Conservation (phyloP, 2,113 vertebrate genomes). For the Dasyurus viverrinus region DNA sequence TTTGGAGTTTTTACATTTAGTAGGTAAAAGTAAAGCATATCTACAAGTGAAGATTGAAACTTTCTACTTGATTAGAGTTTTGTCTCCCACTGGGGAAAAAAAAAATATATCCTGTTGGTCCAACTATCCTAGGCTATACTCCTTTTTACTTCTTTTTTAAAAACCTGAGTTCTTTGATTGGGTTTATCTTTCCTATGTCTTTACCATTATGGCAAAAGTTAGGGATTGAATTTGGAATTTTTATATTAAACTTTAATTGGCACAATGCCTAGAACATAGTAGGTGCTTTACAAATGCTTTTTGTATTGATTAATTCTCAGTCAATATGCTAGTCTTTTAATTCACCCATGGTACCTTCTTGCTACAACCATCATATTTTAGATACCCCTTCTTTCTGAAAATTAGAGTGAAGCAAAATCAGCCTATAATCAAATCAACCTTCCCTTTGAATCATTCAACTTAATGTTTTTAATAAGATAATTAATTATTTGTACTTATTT, state of each 20-base stretch:
- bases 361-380: background rate
- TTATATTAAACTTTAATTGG: background rate
- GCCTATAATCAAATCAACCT: background rate
- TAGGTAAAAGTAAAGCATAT: slow-evolving; percentile 1
- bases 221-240: background rate
- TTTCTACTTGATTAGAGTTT: background rate
- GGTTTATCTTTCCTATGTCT: background rate
- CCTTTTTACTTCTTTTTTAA: background rate
- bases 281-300: background rate
- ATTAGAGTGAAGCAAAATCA: background rate
- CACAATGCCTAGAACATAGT: background rate
- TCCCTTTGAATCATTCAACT: background rate
- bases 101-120: background rate
- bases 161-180: background rate
- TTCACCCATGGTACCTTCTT: background rate
- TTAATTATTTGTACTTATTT: background rate
- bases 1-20: background rate
- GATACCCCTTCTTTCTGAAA: background rate
- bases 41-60: background rate
- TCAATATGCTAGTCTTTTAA: background rate
- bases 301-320: background rate
- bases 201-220: background rate
- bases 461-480: background rate
- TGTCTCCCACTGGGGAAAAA: background rate
- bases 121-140: background rate